Percentiles rank a stretch among this genome's conserved stretches.
Evolutionary conservation across 1,140 invertebrate genomes (phyloP).

Genomic region (Pygmarrhopalites habei): DNA sequence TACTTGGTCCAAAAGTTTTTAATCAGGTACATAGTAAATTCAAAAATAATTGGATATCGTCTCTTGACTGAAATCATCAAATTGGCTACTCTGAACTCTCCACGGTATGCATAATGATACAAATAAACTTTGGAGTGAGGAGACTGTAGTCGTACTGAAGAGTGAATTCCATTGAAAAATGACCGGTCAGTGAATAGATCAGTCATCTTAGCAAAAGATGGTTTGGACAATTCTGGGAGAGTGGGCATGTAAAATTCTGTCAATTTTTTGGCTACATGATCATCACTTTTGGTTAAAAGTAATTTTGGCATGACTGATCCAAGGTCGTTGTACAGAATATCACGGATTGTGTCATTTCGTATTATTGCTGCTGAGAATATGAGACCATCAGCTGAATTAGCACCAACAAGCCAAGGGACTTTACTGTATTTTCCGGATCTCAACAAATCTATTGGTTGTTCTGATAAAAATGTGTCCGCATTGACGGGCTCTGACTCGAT

Average conservation of each 20-base stretch:
- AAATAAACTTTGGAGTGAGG: constrained; percentile 23
- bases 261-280: constrained; percentile 20
- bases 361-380: constrained; percentile 17
- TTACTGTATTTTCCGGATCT: constrained; percentile 24
- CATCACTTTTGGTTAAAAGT: constrained; percentile 13
- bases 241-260: constrained; percentile 27
- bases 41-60: constrained; percentile 16
- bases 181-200: constrained; percentile 28
- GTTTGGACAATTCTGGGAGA: constrained; percentile 4
- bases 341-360: constrained; percentile 22
- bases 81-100: constrained; percentile 25
- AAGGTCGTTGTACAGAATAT: constrained; percentile 19
- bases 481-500: constrained; percentile 13
- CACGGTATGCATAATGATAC: constrained; percentile 29
- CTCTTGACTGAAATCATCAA: constrained; percentile 18
- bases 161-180: constrained; percentile 27
- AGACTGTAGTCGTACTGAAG: constrained; percentile 17
- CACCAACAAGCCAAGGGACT: constrained; percentile 28
- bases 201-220: constrained; percentile 18
- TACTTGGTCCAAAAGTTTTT: constrained; percentile 8
- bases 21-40: constrained; percentile 9
- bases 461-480: constrained; percentile 22
- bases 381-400: constrained; percentile 32
- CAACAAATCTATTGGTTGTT: constrained; percentile 21
- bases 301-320: constrained; percentile 13